Conservation (phyloP, 2,888 invertebrate species). For the Acleris laterana region DNA sequence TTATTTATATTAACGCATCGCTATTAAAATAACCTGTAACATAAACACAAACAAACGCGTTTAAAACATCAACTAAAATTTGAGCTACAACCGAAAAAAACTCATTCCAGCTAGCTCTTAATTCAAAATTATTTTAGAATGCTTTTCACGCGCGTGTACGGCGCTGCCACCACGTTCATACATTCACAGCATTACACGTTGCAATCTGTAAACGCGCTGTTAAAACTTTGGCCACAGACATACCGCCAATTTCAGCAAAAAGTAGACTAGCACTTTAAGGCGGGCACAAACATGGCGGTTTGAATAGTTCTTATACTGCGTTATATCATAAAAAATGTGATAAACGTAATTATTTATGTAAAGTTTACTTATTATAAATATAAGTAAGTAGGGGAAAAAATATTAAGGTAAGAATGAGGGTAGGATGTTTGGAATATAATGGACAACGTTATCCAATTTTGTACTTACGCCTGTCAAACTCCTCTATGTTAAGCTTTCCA, state of each 20-base stretch:
- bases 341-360: too few relatives aligned
- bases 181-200: conserved; percentile 23
- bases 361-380: too few relatives aligned
- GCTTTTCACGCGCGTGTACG: background rate
- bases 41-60: background rate
- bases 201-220: conserved; percentile 25
- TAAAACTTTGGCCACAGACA: conserved; percentile 21
- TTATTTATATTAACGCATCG: too few relatives aligned
- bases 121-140: conserved; percentile 1
- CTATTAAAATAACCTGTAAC: too few relatives aligned
- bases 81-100: background rate
- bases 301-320: too few relatives aligned
- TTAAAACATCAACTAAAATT: background rate
- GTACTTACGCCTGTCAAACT: too few relatives aligned
- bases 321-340: too few relatives aligned
- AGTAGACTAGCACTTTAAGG: conserved; percentile 49
- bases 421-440: too few relatives aligned
- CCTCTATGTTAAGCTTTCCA: too few relatives aligned
- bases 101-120: background rate
- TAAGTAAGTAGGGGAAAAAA: too few relatives aligned
- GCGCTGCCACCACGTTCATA: conserved; percentile 4
- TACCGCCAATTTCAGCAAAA: conserved; percentile 40
- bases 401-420: too few relatives aligned
- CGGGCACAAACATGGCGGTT: conserved; percentile 40
- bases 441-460: too few relatives aligned